Conservation (phyloP, 1,140 invertebrate genomes). For the Polypedilum pembai region DNA sequence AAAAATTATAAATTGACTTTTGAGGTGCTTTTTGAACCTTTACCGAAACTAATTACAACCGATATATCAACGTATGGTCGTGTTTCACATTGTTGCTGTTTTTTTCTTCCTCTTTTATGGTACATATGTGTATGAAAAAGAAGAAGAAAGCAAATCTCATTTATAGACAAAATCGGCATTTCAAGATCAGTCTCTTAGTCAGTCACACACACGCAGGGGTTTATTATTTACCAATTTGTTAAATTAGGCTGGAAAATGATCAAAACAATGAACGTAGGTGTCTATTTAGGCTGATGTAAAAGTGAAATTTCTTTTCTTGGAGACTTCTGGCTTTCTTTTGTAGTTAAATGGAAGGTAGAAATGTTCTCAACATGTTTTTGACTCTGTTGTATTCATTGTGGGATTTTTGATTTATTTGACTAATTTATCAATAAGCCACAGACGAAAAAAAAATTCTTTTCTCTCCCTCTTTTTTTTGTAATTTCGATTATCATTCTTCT, state of each 20-base stretch:
- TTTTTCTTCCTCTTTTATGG: not conserved
- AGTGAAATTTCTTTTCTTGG: constrained; percentile 2
- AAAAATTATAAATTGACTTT: constrained; percentile 27
- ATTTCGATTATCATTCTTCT: not conserved
- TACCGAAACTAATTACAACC: constrained; percentile 28
- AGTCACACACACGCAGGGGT: not conserved
- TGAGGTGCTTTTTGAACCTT: constrained; percentile 4
- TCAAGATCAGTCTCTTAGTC: not conserved
- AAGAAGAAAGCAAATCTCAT: not conserved
- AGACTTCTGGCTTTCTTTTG: constrained; percentile 24
- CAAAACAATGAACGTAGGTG: constrained; percentile 26
- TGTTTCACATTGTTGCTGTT: constrained; percentile 16
- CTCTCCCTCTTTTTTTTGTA: not conserved
- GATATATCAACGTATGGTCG: constrained; percentile 25
- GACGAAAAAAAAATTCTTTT: not conserved
- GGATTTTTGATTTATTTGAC: constrained; percentile 15
- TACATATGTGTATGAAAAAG: not conserved
- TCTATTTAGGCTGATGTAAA: constrained; percentile 3
- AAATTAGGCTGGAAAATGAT: constrained; percentile 28
- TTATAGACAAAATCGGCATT: constrained; percentile 23
- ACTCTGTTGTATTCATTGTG: not conserved
- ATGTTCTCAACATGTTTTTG: not conserved
- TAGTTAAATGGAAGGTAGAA: not conserved
- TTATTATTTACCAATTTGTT: constrained; percentile 28
- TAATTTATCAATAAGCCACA: constrained; percentile 27